These are phyloP conservation scores for Chaetoderma sp. DNA, from an alignment of 2,888 invertebrate genomes.

Conservation along the genomic window DNA sequence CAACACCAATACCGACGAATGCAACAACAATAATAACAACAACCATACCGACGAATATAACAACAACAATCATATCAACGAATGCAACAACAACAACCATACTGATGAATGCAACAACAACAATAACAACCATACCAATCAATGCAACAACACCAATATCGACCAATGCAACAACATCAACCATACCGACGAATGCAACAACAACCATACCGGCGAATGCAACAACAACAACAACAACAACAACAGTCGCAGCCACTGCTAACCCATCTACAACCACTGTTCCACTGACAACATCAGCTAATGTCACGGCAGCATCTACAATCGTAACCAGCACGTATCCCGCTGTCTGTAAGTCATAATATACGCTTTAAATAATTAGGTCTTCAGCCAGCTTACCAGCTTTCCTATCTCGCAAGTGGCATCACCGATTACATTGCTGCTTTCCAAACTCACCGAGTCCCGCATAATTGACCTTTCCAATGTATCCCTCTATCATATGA, in stretches of 20 bases:
- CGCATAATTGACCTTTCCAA: too few relatives aligned
- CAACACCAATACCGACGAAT: not conserved
- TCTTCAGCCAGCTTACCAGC: too few relatives aligned
- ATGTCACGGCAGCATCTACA: not conserved
- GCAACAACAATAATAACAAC: slow-evolving; percentile 3
- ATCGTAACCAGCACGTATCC: not conserved
- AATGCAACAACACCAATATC: not conserved
- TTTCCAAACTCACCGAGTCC: too few relatives aligned
- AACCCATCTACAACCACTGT: not conserved
- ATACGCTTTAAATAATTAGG: too few relatives aligned
- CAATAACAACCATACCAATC: not conserved
- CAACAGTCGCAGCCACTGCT: not conserved
- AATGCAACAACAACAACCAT: not conserved
- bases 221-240: not conserved
- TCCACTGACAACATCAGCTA: not conserved
- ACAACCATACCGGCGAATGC: not conserved
- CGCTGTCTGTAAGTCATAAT: too few relatives aligned
- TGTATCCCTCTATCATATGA: too few relatives aligned
- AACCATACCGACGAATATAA: not conserved
- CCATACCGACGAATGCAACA: not conserved
- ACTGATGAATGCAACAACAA: not conserved
- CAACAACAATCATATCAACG: not conserved
- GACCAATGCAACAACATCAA: not conserved
- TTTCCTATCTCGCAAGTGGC: too few relatives aligned
- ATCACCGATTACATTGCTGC: too few relatives aligned